Evolutionary conservation across 2,888 invertebrate species (phyloP).

Genomic region (Drosophila kambysellisi): DNA sequence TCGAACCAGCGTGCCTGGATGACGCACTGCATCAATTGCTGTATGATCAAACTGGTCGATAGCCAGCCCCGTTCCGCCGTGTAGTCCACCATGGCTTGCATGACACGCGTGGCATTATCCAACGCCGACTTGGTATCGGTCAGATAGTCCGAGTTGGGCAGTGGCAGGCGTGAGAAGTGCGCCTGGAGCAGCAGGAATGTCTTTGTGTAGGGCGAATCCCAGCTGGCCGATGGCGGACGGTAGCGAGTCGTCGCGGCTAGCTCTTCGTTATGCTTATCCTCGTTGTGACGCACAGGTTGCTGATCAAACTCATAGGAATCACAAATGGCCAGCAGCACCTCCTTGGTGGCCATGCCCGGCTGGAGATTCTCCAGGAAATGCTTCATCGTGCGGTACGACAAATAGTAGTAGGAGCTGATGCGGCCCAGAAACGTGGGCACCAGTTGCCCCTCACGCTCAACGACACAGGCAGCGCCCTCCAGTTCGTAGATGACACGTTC

Average conservation of each 20-base stretch:
- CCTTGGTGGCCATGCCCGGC: constrained; percentile 88
- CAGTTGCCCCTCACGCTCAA: constrained; percentile 87
- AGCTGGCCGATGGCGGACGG: constrained; percentile 89
- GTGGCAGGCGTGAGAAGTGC: constrained; percentile 92
- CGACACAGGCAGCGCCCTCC: constrained; percentile 91
- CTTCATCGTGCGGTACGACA: constrained; percentile 95
- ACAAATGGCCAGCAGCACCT: constrained; percentile 91
- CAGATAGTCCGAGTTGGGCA: constrained; percentile 97
- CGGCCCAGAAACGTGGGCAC: constrained; percentile 92
- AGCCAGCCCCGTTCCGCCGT: constrained; percentile 96
- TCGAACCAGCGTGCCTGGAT: constrained; percentile 96
- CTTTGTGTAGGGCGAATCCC: constrained; percentile 97
- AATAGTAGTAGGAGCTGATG: constrained; percentile 98
- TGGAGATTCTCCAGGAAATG: constrained; percentile 91
- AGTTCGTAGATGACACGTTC: constrained; percentile 91
- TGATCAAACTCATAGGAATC: constrained; percentile 96
- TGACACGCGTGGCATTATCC: constrained; percentile 97
- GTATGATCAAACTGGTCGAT: constrained; percentile 90
- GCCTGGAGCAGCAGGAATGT: constrained; percentile 97
- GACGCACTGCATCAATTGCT: constrained; percentile 94
- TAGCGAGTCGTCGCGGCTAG: constrained; percentile 91
- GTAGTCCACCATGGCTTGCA: constrained; percentile 98
- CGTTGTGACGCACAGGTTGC: constrained; percentile 98
- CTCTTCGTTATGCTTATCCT: constrained; percentile 97
- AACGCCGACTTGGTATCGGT: constrained; percentile 98